Evolutionary conservation across 2,113 vertebrate genomes (phyloP).

Genomic region (Vidua macroura): DNA sequence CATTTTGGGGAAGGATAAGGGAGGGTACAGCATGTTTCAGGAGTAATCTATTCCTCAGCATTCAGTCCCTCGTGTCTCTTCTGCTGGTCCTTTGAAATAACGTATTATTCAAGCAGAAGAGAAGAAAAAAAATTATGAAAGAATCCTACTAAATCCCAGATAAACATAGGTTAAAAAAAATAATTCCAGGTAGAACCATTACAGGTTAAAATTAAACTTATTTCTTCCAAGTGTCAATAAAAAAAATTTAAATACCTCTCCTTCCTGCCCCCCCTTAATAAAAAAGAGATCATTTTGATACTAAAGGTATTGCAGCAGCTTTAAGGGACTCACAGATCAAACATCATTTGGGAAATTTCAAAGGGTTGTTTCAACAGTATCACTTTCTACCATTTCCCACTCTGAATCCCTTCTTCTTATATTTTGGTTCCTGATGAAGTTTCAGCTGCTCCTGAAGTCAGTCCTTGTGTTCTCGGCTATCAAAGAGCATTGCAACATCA

Average conservation of each 20-base stretch:
- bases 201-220: constrained; percentile 66
- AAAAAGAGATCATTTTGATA: constrained; percentile 63
- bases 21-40: not conserved
- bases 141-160: constrained; percentile 44
- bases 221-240: constrained; percentile 49
- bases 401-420: constrained; percentile 22
- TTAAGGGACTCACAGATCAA: constrained; percentile 73
- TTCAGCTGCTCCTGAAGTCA: constrained; percentile 75
- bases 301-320: constrained; percentile 71
- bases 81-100: constrained; percentile 48
- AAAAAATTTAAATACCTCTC: constrained; percentile 30
- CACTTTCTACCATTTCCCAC: constrained; percentile 62
- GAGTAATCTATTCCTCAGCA: constrained; percentile 17
- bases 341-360: constrained; percentile 77
- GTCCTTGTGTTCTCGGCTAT: constrained; percentile 77
- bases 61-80: not conserved
- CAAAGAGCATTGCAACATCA: constrained; percentile 75
- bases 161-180: constrained; percentile 55
- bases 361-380: constrained; percentile 76
- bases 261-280: not conserved
- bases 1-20: not conserved
- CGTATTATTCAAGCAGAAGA: constrained; percentile 25
- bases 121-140: constrained; percentile 33
- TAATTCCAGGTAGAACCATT: constrained; percentile 15
- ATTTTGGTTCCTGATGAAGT: constrained; percentile 75